phyloP scores from a whole-genome alignment of 2,113 vertebrate species.

The Baryphthengus martii region DNA sequence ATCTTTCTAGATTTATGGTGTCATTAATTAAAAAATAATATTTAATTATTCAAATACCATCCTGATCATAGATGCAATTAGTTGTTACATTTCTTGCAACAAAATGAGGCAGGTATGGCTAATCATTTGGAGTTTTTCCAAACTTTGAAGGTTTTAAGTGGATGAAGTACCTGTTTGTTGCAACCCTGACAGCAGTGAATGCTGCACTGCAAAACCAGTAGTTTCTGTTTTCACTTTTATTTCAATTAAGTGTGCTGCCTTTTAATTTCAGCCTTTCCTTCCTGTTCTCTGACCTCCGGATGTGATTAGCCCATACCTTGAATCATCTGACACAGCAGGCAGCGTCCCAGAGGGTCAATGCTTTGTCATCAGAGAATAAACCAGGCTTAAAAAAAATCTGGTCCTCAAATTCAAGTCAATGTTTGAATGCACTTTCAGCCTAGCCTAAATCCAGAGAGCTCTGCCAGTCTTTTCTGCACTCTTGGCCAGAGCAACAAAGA shows the following conservation, averaged over 20 bases:
- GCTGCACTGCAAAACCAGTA: background rate
- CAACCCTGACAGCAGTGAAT: background rate
- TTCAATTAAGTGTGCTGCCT: background rate
- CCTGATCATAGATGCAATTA: background rate
- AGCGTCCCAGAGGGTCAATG: background rate
- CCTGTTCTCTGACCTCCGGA: slow-evolving; percentile 16
- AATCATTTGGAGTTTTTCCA: background rate
- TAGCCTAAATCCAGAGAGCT: background rate
- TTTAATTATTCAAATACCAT: background rate
- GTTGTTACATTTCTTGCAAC: background rate
- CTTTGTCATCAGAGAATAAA: slow-evolving; percentile 29
- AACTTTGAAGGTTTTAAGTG: background rate
- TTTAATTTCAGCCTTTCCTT: slow-evolving; percentile 37
- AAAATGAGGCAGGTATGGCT: background rate
- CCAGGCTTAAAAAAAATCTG: background rate
- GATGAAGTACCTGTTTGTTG: background rate
- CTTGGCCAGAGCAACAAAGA: background rate
- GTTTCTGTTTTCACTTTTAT: background rate
- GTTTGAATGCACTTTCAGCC: background rate
- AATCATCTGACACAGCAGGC: slow-evolving; percentile 27
- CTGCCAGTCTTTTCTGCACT: slow-evolving; percentile 11
- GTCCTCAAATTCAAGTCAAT: background rate
- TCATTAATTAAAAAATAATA: background rate
- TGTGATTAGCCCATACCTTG: background rate
- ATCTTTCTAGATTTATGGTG: background rate